Conservation (phyloP, 2,113 vertebrate species). For the Philantomba maxwellii region DNA sequence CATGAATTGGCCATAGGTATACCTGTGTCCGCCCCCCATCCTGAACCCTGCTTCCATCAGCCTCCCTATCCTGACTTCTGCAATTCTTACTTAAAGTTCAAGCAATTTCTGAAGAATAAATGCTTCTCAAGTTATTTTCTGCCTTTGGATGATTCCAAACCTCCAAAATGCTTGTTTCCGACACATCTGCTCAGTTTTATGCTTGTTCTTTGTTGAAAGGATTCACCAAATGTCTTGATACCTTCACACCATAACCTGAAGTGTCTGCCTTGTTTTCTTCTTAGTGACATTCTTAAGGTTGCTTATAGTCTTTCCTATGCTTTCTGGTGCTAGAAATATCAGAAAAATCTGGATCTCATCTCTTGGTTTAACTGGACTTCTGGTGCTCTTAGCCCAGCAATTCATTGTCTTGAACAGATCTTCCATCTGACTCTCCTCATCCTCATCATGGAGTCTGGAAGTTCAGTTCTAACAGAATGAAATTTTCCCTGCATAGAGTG, state of each 20-base stretch:
- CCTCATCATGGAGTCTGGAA: neutral
- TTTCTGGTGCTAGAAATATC: neutral
- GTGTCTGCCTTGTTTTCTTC: neutral
- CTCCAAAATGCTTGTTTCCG: neutral
- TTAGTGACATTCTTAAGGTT: neutral
- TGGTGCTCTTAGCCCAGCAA: neutral
- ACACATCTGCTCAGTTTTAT: neutral
- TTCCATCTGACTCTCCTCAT: neutral
- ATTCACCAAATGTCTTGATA: neutral
- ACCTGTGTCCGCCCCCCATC: neutral
- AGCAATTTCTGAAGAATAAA: constrained; percentile 20
- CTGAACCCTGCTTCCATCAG: neutral
- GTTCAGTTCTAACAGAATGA: neutral
- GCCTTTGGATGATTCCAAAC: neutral
- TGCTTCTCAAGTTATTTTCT: neutral
- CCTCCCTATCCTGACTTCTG: neutral
- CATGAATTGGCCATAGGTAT: neutral
- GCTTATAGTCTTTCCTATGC: neutral
- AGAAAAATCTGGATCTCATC: neutral
- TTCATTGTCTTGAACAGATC: neutral
- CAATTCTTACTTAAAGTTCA: neutral
- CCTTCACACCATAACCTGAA: neutral
- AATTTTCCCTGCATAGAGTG: neutral
- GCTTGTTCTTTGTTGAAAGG: neutral
- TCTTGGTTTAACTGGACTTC: neutral